Conservation (phyloP, 2,888 invertebrate genomes). For the Carterocephalus palaemon region DNA sequence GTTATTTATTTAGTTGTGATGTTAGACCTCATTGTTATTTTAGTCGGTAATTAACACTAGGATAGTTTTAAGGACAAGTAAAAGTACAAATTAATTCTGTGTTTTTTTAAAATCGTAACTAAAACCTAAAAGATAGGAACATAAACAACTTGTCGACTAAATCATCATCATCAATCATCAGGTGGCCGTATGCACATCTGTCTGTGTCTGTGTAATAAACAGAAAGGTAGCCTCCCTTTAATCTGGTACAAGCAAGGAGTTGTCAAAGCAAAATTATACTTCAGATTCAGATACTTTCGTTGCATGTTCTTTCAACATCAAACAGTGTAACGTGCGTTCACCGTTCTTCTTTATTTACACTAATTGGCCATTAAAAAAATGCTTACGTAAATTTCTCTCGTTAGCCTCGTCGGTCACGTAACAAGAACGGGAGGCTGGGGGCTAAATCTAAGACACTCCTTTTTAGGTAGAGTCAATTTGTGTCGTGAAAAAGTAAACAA, state of each 20-base stretch:
- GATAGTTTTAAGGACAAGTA: neutral
- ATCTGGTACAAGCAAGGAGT: too few species aligned
- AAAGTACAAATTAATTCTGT: neutral
- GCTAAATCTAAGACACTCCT: too few species aligned
- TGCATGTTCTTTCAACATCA: slow-evolving; percentile 2
- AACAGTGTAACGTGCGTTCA: slow-evolving; percentile 6
- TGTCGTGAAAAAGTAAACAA: too few species aligned
- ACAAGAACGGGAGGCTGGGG: neutral
- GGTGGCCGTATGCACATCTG: too few species aligned
- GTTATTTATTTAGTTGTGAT: slow-evolving; percentile 62
- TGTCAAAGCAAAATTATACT: too few species aligned
- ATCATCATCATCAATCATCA: too few species aligned
- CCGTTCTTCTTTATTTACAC: neutral
- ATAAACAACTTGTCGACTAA: too few species aligned
- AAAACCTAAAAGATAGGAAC: too few species aligned
- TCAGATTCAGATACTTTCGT: neutral
- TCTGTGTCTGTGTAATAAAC: too few species aligned
- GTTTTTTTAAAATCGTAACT: neutral
- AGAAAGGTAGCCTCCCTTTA: too few species aligned
- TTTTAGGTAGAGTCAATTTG: too few species aligned
- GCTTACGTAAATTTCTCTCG: slow-evolving; percentile 20
- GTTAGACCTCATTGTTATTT: slow-evolving; percentile 53
- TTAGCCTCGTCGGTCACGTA: slow-evolving; percentile 10
- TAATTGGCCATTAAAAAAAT: slow-evolving; percentile 19
- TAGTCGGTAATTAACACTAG: slow-evolving; percentile 35